These are phyloP conservation scores for Ptyas mucosa DNA, from an alignment of 2,113 vertebrate genomes.

Conservation along the genomic window DNA sequence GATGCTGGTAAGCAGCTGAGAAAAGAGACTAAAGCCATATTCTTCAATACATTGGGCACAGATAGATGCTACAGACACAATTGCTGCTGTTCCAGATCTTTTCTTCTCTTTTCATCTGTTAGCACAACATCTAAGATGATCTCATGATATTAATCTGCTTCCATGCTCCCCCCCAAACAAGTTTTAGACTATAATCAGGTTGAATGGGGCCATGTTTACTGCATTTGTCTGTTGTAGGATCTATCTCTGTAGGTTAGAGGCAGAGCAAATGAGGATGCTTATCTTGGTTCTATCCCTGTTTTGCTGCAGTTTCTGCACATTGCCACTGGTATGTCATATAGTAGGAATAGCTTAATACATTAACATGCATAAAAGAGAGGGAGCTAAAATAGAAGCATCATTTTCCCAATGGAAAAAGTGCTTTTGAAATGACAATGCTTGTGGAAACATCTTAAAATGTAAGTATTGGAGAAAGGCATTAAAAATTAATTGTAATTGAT, in stretches of 20 bases:
- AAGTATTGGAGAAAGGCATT: not conserved
- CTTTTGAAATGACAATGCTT: not conserved
- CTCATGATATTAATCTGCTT: not conserved
- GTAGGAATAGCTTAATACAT: not conserved
- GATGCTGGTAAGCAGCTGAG: not conserved
- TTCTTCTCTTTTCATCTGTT: not conserved
- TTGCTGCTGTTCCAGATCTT: not conserved
- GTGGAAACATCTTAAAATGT: not conserved
- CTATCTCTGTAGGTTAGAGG: not conserved
- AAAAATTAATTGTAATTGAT: not conserved
- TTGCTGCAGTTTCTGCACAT: not conserved
- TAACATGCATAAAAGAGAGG: not conserved
- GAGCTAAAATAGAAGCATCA: not conserved
- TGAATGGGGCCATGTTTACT: not conserved
- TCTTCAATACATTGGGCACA: not conserved
- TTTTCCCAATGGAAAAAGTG: not conserved
- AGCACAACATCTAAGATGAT: not conserved
- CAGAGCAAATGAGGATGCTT: not conserved
- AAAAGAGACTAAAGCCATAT: not conserved
- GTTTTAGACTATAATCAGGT: not conserved
- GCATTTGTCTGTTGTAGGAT: not conserved
- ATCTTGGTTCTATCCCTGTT: not conserved
- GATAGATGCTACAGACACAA: not conserved
- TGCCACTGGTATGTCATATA: not conserved
- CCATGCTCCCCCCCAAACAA: not conserved